Conservation (phyloP, 2,888 invertebrate species). For the Leucozona laternaria region DNA sequence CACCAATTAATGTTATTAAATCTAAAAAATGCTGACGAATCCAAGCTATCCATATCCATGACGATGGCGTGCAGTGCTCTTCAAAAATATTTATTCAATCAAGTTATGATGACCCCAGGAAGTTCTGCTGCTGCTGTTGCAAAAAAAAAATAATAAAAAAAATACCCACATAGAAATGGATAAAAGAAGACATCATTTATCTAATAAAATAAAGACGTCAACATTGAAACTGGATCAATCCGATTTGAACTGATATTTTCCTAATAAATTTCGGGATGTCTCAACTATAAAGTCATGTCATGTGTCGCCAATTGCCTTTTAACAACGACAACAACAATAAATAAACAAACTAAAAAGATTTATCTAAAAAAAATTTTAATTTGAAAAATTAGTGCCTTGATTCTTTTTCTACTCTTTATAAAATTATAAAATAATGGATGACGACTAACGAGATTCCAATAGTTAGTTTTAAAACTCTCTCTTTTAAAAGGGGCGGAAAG, state of each 20-base stretch:
- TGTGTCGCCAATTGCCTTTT: conserved; percentile 7
- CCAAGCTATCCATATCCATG: not conserved
- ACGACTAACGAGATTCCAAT: no score
- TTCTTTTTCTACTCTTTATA: not conserved
- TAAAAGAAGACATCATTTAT: conserved; percentile 12
- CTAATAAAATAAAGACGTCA: conserved; percentile 16
- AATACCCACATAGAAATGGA: conserved; percentile 21
- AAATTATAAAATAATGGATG: not conserved
- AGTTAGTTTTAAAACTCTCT: no score
- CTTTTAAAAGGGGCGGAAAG: no score
- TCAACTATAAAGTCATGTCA: not conserved
- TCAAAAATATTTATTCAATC: conserved; percentile 16
- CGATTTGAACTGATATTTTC: not conserved
- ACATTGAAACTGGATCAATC: conserved; percentile 25
- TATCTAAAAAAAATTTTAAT: not conserved
- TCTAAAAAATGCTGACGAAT: not conserved
- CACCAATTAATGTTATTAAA: conserved; percentile 23
- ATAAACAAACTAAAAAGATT: not conserved
- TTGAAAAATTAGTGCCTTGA: not conserved
- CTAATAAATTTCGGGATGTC: not conserved
- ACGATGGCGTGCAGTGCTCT: not conserved
- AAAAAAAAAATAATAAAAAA: not conserved
- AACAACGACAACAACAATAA: not conserved
- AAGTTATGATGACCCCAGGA: conserved; percentile 24
- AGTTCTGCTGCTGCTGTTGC: not conserved